Conservation (phyloP, 2,888 invertebrate species). For the Resseliella maxima region DNA sequence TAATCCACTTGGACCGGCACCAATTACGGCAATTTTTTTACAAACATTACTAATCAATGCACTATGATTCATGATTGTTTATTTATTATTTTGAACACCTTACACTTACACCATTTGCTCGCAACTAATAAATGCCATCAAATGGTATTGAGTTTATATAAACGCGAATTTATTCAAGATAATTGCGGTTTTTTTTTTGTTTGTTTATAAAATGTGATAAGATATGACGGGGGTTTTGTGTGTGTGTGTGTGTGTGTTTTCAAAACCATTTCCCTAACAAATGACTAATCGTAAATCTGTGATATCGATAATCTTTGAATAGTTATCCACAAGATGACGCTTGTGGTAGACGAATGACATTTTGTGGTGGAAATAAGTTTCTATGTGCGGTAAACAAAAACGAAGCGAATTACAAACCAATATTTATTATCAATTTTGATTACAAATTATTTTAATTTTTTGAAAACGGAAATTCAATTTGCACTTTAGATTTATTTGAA, state of each 20-base stretch:
- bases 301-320: neutral
- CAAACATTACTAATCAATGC: too few relatives aligned
- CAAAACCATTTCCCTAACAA: neutral
- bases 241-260: too few relatives aligned
- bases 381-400: neutral
- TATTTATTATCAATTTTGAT: neutral
- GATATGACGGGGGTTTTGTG: too few relatives aligned
- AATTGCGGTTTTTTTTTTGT: too few relatives aligned
- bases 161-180: too few relatives aligned
- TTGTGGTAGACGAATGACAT: neutral
- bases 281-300: neutral
- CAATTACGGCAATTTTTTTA: conserved; percentile 76
- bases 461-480: neutral
- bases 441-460: neutral
- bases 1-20: conserved; percentile 90
- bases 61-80: too few relatives aligned
- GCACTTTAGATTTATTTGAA: too few relatives aligned
- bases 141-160: too few relatives aligned
- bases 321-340: neutral
- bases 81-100: too few relatives aligned
- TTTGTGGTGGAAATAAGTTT: neutral
- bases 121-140: too few relatives aligned
- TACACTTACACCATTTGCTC: too few relatives aligned
- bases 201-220: too few relatives aligned
- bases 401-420: neutral